phyloP scores from a whole-genome alignment of 2,797 vertebrate species.

The Tamandua tetradactyla region DNA sequence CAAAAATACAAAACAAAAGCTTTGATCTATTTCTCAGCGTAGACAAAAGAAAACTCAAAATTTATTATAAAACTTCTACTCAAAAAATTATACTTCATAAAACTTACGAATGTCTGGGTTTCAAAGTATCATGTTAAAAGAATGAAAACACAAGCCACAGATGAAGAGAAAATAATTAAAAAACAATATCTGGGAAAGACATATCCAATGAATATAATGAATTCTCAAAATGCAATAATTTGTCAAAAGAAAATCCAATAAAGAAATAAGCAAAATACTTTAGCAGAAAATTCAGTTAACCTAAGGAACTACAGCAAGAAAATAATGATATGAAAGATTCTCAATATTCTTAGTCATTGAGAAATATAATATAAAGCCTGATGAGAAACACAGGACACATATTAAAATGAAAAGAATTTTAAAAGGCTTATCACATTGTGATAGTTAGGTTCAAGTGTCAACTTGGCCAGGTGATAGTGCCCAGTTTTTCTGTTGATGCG shows the following conservation, averaged over 20 bases:
- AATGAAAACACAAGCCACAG: not conserved
- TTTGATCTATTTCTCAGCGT: not conserved
- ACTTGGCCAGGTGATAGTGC: no score
- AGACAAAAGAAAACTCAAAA: not conserved
- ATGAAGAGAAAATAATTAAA: not conserved
- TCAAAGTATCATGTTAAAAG: not conserved
- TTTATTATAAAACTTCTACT: not conserved
- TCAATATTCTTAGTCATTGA: not conserved
- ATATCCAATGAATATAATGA: not conserved
- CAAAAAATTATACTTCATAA: not conserved
- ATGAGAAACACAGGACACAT: not conserved
- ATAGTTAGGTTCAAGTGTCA: no score
- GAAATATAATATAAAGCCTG: not conserved
- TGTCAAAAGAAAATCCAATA: not conserved
- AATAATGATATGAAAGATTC: not conserved
- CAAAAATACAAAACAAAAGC: not conserved
- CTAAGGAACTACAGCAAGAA: not conserved
- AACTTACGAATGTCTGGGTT: not conserved
- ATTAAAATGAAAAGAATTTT: not conserved
- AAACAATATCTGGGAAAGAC: not conserved
- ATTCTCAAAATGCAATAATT: not conserved
- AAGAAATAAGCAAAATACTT: not conserved
- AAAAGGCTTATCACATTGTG: not conserved
- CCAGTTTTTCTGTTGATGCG: no score
- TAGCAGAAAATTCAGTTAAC: not conserved